Percentiles rank a stretch among this genome's conserved stretches.
Evolutionary conservation across 2,797 vertebrate species (phyloP).

Genomic region (Emys orbicularis): DNA sequence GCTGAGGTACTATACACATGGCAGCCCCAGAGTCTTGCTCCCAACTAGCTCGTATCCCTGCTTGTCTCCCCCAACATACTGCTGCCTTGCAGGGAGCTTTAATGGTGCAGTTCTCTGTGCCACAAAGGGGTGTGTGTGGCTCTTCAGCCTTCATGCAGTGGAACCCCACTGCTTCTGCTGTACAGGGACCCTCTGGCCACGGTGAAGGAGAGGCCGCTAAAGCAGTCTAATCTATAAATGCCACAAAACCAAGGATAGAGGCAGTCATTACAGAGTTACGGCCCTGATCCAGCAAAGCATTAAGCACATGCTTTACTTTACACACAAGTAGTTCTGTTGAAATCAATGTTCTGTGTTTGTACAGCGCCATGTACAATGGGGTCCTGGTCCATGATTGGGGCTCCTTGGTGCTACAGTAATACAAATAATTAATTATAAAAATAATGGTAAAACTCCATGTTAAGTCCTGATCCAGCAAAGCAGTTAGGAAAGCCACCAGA

Average conservation of each 20-base stretch:
- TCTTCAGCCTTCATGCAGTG: too few species aligned
- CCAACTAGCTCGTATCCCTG: background rate
- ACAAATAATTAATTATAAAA: too few species aligned
- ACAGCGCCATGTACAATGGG: background rate
- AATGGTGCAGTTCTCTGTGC: background rate
- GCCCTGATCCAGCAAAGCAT: background rate
- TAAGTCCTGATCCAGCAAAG: too few species aligned
- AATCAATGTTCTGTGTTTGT: background rate
- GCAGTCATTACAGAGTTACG: background rate
- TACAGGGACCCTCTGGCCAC: background rate
- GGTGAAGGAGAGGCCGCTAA: background rate
- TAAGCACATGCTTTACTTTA: background rate
- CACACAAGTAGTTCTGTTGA: background rate
- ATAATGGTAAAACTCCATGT: too few species aligned
- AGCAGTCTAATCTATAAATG: background rate
- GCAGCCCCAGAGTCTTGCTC: background rate
- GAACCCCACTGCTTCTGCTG: background rate
- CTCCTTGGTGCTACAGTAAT: too few species aligned
- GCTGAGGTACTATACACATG: background rate
- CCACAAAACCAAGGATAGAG: background rate
- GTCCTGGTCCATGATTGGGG: too few species aligned
- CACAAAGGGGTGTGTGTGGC: background rate
- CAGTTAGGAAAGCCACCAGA: background rate
- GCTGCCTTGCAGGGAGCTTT: background rate
- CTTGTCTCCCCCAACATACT: background rate